Base-by-base conservation (phyloP, 1,140 invertebrate species). In the Zaprionus vittiger region DNA sequence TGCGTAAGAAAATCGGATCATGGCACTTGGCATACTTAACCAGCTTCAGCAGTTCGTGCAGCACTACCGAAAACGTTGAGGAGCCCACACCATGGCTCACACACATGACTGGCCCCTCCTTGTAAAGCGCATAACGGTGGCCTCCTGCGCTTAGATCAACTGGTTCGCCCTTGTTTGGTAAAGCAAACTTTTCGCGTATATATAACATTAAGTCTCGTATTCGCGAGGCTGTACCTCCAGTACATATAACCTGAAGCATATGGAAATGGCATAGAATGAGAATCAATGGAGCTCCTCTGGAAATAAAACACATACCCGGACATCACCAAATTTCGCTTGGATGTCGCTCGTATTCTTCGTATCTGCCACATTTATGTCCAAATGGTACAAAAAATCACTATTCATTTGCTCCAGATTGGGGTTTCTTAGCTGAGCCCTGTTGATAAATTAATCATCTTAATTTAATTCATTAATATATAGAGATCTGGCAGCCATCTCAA, bases 101-200 rank as follows among this genome's bases (percentile, higher is more conserved):
- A 37, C 80, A 91, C 20, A 93, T 22, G 1, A 93, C 87, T 0
- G 79, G 83, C 2, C 92, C 92, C 61, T 91, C 90, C 96, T 99
- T 99, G 93, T 96, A 99, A 95, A 99, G 97, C 15, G 97, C 97
- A 93, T 99, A 99, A 78, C 98, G 94, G 92, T 99, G 31, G 0
- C 84, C 84, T 0, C 26, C 24, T 80, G 95, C 96, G 77, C 96
- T 97, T 65, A 99, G 97, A 93, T 99, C 98, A 57, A 95, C 94
- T 14, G 98, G 94, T 34, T 97, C 54, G 96, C 97, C 95, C 64
- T 97, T 93, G 91, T 96, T 96, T 90, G 97, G 95, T 1, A 81
- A 5, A 0, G 95, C 96, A 68, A 98, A 96, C 93, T 98, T 95
- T 72, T 96, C 94, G 95, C 97, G 96, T 73, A 99, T 96, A 85